Conservation (phyloP, 2,797 vertebrate genomes). For the Chelonia mydas region DNA sequence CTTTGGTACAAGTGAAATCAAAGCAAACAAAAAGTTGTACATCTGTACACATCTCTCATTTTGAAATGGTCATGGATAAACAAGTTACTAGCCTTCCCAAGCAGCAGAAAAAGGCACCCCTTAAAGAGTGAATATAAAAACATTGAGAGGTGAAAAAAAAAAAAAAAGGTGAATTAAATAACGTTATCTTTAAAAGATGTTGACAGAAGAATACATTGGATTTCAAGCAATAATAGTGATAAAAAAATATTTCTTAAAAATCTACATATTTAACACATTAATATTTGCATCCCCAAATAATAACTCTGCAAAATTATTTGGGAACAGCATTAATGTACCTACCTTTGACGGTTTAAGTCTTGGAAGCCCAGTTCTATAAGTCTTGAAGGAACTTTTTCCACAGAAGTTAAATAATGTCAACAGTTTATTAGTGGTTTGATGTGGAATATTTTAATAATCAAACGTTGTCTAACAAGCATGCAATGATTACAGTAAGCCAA, state of each 20-base stretch:
- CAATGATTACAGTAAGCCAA: slow-evolving; percentile 81
- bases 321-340: slow-evolving; percentile 89
- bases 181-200: background rate
- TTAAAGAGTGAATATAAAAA: background rate
- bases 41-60: background rate
- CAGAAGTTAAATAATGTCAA: slow-evolving; percentile 94
- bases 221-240: background rate
- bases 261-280: slow-evolving; percentile 55
- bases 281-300: slow-evolving; percentile 76
- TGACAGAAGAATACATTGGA: background rate
- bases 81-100: slow-evolving; percentile 65
- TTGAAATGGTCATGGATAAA: background rate
- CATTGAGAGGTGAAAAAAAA: background rate
- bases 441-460: slow-evolving; percentile 83
- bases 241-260: slow-evolving; percentile 49
- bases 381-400: slow-evolving; percentile 91
- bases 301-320: slow-evolving; percentile 78
- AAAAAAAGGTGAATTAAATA: background rate
- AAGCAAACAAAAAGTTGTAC: background rate
- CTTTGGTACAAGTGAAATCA: slow-evolving; percentile 60
- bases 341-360: slow-evolving; percentile 91
- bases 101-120: slow-evolving; percentile 6
- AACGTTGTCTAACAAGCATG: slow-evolving; percentile 82
- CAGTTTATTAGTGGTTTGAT: slow-evolving; percentile 93
- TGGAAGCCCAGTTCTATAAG: slow-evolving; percentile 91